Evolutionary conservation across 1,140 invertebrate genomes (phyloP), one percentile per base, ranked within the genome.

Genomic region (Drosophila hydei): DNA sequence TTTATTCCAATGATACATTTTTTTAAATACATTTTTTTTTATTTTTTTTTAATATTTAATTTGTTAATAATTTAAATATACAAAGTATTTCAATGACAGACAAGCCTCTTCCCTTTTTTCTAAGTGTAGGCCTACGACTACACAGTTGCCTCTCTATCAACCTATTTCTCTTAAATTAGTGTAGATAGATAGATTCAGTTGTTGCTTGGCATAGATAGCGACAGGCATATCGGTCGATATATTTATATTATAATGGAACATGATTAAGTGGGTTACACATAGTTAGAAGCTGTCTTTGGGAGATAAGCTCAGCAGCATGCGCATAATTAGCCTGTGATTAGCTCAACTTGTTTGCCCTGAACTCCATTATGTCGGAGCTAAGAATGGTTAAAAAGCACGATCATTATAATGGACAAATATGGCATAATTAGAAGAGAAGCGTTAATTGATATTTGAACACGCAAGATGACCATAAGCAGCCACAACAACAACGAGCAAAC

Each of bases 371-470:
- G 56, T 36, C 12, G 30, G 30, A 33, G 30, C 12, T n/a, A 18
- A 55, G 50, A 21, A 33, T 30, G 21, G 56, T 25, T 8, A 33
- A 51, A 38, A 18, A 5, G 11, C 23, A 9, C 11, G 38, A 12
- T 40, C 61, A 64, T 65, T 72, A 63, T 21, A 33, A 33, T 59
- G 18, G 43, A 60, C 72, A 59, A 77, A 75, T 64, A 60, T 50
- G 67, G 40, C 51, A 56, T 76, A 65, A 76, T 77, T 76, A 65
- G 68, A 77, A 52, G 23, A 54, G 42, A 51, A n/a, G 25, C 33
- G 50, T 62, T 69, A 69, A 69, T 76, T 79, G 68, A 48, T 73
- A 63, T 79, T 56, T 67, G 43, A 51, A 54, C 56, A 61, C 27
- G 14, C 71, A 40, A 9, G 52, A 71, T 55, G 52, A 18, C 9